A percentile compares a stretch with the other conserved stretches of the same genome.
These are phyloP conservation scores for Acanthisitta chloris DNA, from an alignment of 2,113 vertebrate genomes.

Conservation along the genomic window DNA sequence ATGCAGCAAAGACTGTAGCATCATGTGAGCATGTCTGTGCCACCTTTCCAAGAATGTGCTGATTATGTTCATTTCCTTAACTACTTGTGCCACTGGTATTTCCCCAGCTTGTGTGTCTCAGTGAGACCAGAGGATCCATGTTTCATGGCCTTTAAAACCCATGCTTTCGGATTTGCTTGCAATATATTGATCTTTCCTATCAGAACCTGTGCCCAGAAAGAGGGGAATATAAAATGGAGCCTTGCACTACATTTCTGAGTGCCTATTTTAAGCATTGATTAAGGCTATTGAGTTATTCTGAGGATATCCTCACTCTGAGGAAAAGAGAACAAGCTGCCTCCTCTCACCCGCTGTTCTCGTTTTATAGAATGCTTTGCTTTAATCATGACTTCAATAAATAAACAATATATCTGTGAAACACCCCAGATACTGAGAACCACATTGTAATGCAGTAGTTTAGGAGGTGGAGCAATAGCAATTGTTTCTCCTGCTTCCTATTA, in stretches of 20 bases:
- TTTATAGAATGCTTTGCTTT: background rate
- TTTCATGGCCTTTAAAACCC: background rate
- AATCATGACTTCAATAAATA: conserved; percentile 13
- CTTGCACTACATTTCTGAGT: background rate
- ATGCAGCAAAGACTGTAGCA: fast-evolving
- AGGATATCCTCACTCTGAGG: background rate
- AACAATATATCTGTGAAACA: conserved; percentile 5
- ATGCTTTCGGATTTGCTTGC: background rate
- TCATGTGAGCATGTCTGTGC: fast-evolving
- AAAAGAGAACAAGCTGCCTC: background rate
- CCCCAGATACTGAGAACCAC: conserved; percentile 4
- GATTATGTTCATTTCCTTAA: background rate
- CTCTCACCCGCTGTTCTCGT: background rate
- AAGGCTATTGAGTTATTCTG: background rate
- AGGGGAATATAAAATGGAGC: background rate
- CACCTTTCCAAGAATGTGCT: background rate
- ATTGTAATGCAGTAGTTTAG: background rate
- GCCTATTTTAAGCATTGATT: background rate
- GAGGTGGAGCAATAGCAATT: conserved; percentile 7
- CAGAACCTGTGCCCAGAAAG: background rate
- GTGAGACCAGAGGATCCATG: fast-evolving
- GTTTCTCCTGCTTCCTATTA: conserved; percentile 30
- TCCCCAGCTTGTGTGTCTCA: background rate
- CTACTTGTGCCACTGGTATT: background rate
- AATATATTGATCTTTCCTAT: background rate